Base-by-base conservation (phyloP, 2,888 invertebrate species). In the Tinea pellionella region DNA sequence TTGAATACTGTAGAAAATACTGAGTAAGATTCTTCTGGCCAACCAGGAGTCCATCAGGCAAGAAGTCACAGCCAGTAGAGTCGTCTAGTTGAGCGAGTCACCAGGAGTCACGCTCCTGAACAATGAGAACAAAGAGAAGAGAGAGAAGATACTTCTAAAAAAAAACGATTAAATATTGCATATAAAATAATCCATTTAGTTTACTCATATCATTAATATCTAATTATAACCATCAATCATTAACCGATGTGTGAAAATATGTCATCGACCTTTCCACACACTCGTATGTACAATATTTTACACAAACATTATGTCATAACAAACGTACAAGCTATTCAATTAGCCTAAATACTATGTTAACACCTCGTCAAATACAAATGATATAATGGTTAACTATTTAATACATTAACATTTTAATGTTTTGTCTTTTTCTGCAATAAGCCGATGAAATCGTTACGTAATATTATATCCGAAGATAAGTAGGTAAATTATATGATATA, bases 261-360 rank as follows among this genome's bases (percentile, higher is more conserved):
- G 53, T 24, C 53, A 24, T 53, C 53, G 53, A 53, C 53, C 53
- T 53, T 24, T 12, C 18, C 16, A 6, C 47, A n/a, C n/a, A n/a
- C n/a, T n/a, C n/a, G n/a, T n/a, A n/a, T n/a, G 47, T 47, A 47
- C 47, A 47, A 16, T 47, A 53, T 16, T 24, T 19, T 24, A 24
- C 12, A 53, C 53, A 53, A 53, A 53, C 53, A 59, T 60, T 57
- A 57, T 61, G 61, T 74, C 68, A 72, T 75, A 75, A 76, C 67
- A 64, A 68, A 65, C 63, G 61, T 64, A 59, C 63, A 18, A 53
- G 63, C 62, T 37, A 61, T 66, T 65, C 65, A 53, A 70, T 68
- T 72, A 70, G 63, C 75, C 75, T 67, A 67, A 75, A 75, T 76
- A 69, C 69, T 69, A 63, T 30, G 64, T 61, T 67, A 66, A 64